Conservation (phyloP, 2,888 invertebrate species). For the Lymantria monacha region DNA sequence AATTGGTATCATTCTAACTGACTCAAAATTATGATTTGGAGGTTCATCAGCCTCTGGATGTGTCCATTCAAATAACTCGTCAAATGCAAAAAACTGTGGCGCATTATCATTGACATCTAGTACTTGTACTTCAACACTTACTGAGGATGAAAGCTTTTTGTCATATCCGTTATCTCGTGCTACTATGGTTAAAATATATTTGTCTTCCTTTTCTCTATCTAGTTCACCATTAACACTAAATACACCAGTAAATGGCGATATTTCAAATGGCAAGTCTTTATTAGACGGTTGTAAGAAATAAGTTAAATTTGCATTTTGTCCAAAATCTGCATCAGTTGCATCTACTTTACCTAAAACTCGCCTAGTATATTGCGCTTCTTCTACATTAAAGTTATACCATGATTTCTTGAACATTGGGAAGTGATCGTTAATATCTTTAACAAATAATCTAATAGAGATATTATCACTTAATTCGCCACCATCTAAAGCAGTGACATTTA, state of each 20-base stretch:
- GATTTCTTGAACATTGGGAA: slow-evolving; percentile 91
- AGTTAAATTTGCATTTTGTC: slow-evolving; percentile 89
- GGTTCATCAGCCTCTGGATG: slow-evolving; percentile 72
- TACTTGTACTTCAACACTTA: slow-evolving; percentile 91
- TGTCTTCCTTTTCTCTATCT: slow-evolving; percentile 88
- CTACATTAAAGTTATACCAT: slow-evolving; percentile 91
- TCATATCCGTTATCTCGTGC: slow-evolving; percentile 88
- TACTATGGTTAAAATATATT: slow-evolving; percentile 87
- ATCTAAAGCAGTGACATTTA: slow-evolving; percentile 90
- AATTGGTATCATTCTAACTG: slow-evolving; percentile 84
- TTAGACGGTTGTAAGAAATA: slow-evolving; percentile 83
- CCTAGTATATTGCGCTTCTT: slow-evolving; percentile 89
- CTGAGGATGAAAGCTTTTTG: slow-evolving; percentile 85
- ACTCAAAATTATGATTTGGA: slow-evolving; percentile 78
- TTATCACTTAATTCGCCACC: slow-evolving; percentile 87
- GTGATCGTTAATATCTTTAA: slow-evolving; percentile 92
- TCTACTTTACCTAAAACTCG: slow-evolving; percentile 88
- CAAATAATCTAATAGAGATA: slow-evolving; percentile 86
- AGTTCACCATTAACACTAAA: slow-evolving; percentile 88
- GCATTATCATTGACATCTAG: slow-evolving; percentile 92
- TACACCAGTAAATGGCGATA: slow-evolving; percentile 86
- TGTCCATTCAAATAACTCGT: slow-evolving; percentile 81
- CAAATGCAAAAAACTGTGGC: slow-evolving; percentile 90
- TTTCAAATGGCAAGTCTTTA: slow-evolving; percentile 84
- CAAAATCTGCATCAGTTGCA: slow-evolving; percentile 91